phyloP scores from a whole-genome alignment of 2,888 invertebrate genomes.

The Zaprionus lineosus region DNA sequence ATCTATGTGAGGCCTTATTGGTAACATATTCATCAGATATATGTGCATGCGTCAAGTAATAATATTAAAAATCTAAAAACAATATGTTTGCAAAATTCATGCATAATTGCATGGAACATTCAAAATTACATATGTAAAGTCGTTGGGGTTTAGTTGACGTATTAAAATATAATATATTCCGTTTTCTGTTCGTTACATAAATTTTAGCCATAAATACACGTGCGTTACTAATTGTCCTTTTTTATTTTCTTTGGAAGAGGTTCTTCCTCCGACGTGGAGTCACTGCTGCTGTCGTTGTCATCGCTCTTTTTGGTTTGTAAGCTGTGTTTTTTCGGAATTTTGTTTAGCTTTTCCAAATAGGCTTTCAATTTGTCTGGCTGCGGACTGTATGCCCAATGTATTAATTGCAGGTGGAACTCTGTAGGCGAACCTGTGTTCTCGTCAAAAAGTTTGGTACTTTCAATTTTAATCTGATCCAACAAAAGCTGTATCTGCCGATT shows the following conservation, averaged over 20 bases:
- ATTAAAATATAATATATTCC: slow-evolving; percentile 67
- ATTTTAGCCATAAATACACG: neutral
- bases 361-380: slow-evolving; percentile 88
- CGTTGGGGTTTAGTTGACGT: slow-evolving; percentile 62
- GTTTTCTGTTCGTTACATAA: slow-evolving; percentile 70
- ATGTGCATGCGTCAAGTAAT: slow-evolving; percentile 38
- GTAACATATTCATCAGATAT: slow-evolving; percentile 40
- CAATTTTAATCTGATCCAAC: slow-evolving; percentile 85
- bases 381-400: slow-evolving; percentile 90
- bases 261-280: slow-evolving; percentile 44
- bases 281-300: slow-evolving; percentile 31
- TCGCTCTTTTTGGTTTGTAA: slow-evolving; percentile 46
- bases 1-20: slow-evolving; percentile 53
- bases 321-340: slow-evolving; percentile 65
- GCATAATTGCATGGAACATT: slow-evolving; percentile 38
- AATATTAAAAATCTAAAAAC: no score
- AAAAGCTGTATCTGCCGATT: slow-evolving; percentile 86
- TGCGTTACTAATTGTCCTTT: slow-evolving; percentile 27
- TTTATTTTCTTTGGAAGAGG: slow-evolving; percentile 61
- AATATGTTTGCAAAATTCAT: no score
- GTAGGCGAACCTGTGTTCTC: slow-evolving; percentile 87
- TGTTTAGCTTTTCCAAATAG: slow-evolving; percentile 81
- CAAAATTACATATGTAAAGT: slow-evolving; percentile 55
- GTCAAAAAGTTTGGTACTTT: slow-evolving; percentile 86
- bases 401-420: slow-evolving; percentile 86